Base-by-base conservation (phyloP, 2,888 invertebrate genomes). In the Aporophyla nigra region DNA sequence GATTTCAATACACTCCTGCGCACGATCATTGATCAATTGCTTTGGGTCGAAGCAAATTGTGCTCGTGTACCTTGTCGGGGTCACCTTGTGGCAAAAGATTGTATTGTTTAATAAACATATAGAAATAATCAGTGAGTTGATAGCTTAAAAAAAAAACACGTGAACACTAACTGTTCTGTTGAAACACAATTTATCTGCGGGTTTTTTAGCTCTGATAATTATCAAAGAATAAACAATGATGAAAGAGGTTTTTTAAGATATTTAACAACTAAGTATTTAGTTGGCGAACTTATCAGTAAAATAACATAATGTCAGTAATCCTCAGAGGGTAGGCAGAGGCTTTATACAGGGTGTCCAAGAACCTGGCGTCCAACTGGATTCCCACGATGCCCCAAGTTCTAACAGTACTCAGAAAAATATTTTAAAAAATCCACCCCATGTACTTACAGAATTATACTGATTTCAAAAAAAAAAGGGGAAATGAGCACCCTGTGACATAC, bases 1-100 rank as follows among this genome's bases (percentile, higher is more conserved):
- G 51, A 53, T 63, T 75, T 75, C 75, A 43, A 81, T 81, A 74
- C 74, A 78, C 75, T 81, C 61, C 51, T 74, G 78, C 75, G 67
- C 82, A 81, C 33, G 54, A 46, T 43, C n/a, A 69, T 59, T 68
- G 63, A 79, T 79, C 58, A 68, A 79, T 75, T 82, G 63, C 61
- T 69, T 27, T 40, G 40, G 19, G 67, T 62, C 49, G 62, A 63
- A 63, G 61, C 82, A 82, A 76, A 76, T 78, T 68, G 53, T 24
- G 51, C 53, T 5, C 61, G 10, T 46, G 61, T 21, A 62, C n/a
- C 43, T 56, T 40, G 43, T 40, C 19, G 66, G 58, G 75, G 76
- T 78, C 78, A 81, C 40, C 62, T 75, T 56, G 80, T 33, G 7
- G 27, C 49, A 33, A 24, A 66, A n/a, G 19, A 49, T 75, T 62